Base-by-base conservation (phyloP, 2,888 invertebrate genomes). In the Cantharis flavilabris region DNA sequence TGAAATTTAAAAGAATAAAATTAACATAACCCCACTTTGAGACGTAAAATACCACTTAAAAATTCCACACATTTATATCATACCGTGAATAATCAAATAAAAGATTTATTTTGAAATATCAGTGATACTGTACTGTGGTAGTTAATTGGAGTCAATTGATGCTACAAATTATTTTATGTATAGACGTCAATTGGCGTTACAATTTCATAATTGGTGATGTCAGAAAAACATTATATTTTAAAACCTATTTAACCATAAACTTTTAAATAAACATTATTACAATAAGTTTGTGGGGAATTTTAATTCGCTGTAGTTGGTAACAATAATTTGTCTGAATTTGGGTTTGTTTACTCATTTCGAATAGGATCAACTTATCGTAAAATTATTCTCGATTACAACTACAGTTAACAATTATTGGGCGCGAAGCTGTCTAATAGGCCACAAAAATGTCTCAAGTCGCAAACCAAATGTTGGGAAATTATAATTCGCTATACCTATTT, bases 141-240 rank as follows among this genome's bases (percentile, higher is more conserved):
- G 23, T 67, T 67, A 67, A 67, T 67, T 67, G 65, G 26, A 67
- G 65, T 67, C 65, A 67, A 67, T 67, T 67, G 65, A 67, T 67
- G 65, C 65, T 26, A 67, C 65, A 67, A 67, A 67, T 67, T 67
- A 67, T 67, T 67, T 67, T 67, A 67, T 67, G 65, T 67, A 67
- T 23, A 67, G 65, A 67, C 65, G 65, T 67, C 65, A 67, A 67
- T 67, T 67, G 65, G 65, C 65, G 65, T 67, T 67, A 67, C 65
- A 67, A 67, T 67, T 67, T 26, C 65, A 67, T 67, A 67, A 67
- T 67, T 67, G 65, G 65, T 67, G 65, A 67, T 67, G 65, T 67
- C 65, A 67, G 65, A 67, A 67, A 67, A 67, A 67, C 20, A 67
- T 64, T 64, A 64, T 67, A 67, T 67, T 67, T n/a, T 67, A 9